Conservation (phyloP, 2,888 invertebrate genomes). For the Stenodera caucasica region DNA sequence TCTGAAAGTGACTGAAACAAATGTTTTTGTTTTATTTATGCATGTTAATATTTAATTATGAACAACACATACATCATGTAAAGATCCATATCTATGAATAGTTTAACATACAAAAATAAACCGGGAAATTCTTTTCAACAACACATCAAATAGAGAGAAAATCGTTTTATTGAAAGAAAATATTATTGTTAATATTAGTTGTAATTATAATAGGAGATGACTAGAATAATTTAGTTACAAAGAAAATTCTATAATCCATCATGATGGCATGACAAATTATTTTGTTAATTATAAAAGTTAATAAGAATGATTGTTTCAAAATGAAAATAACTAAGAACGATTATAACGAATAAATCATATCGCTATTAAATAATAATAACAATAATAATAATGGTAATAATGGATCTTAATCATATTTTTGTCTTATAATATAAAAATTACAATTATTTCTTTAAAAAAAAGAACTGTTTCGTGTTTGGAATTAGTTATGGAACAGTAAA, state of each 20-base stretch:
- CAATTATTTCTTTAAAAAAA: not conserved
- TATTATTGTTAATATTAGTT: not conserved
- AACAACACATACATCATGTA: not conserved
- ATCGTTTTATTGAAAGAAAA: not conserved
- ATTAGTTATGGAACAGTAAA: slow-evolving; percentile 6
- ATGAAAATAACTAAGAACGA: not conserved
- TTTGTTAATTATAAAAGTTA: slow-evolving; percentile 7
- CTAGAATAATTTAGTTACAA: not conserved
- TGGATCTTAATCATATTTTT: not conserved
- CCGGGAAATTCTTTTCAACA: not conserved
- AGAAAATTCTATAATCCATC: not conserved
- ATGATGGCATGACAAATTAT: slow-evolving; percentile 6
- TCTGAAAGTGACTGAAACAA: too few relatives aligned
- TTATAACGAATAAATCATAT: not conserved
- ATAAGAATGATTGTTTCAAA: not conserved
- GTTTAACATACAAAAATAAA: not conserved
- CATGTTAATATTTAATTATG: not conserved
- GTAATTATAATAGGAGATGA: not conserved
- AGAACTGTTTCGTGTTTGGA: not conserved
- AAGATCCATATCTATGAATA: not conserved
- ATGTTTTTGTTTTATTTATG: too few relatives aligned
- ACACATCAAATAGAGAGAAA: not conserved
- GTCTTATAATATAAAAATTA: not conserved
- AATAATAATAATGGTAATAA: too few relatives aligned
- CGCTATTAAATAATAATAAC: not conserved